Conservation (phyloP, 2,113 vertebrate genomes). For the Ictalurus furcatus region DNA sequence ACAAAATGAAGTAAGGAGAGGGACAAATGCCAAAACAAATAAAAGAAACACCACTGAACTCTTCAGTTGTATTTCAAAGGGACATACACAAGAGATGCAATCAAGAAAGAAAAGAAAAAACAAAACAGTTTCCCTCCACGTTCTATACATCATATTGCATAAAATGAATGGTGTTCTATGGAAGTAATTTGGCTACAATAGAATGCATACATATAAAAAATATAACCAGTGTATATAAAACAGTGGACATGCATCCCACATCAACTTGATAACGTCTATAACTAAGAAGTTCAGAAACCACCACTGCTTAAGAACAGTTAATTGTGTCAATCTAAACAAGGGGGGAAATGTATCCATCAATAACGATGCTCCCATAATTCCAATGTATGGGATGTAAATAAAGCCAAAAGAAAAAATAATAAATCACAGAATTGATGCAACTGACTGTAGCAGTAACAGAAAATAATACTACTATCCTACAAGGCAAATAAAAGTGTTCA, state of each 20-base stretch:
- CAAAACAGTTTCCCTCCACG: constrained; percentile 83
- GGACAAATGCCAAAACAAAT: not conserved
- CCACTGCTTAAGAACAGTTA: not conserved
- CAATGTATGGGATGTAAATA: constrained; percentile 3
- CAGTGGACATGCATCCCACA: constrained; percentile 54
- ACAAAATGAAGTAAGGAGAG: not conserved
- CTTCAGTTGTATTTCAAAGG: constrained; percentile 47
- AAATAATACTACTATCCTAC: not conserved
- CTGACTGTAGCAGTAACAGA: not conserved
- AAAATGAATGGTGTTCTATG: constrained; percentile 81
- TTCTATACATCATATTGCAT: constrained; percentile 81
- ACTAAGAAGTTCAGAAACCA: constrained; percentile 29
- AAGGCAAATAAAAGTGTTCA: constrained; percentile 2
- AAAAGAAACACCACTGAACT: constrained; percentile 2
- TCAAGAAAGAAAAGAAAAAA: constrained; percentile 67
- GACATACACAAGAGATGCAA: constrained; percentile 58
- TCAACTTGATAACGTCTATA: constrained; percentile 35
- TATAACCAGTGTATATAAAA: constrained; percentile 87
- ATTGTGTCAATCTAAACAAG: constrained; percentile 5
- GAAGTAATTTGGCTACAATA: constrained; percentile 90
- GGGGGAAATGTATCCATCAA: not conserved
- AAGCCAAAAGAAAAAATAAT: not conserved
- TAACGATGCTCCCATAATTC: not conserved
- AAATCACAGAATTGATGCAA: not conserved
- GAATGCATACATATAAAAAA: constrained; percentile 92